A percentile compares a stretch with the other conserved stretches of the same genome.
These are phyloP conservation scores for Naso thynnoides DNA, from an alignment of 2,797 vertebrate species.

Conservation along the genomic window DNA sequence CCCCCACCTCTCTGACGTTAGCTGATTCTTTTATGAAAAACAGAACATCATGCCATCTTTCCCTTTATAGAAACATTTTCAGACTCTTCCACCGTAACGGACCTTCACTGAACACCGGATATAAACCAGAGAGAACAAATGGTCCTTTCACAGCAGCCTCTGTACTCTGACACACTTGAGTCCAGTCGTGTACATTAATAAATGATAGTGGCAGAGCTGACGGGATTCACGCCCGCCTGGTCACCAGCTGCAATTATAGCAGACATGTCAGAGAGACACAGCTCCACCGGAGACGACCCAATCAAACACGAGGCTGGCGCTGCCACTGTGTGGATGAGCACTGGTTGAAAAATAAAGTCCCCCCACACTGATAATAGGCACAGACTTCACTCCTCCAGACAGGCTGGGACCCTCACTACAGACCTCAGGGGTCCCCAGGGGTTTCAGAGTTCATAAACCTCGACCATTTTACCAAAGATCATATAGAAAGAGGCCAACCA, in stretches of 20 bases:
- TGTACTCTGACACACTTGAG: constrained; percentile 59
- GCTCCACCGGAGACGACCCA: constrained; percentile 57
- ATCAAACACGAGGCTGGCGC: constrained; percentile 57
- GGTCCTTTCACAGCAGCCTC: constrained; percentile 32
- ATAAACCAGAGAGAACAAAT: constrained; percentile 37
- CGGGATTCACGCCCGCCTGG: constrained; percentile 73
- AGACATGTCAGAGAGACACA: constrained; percentile 58
- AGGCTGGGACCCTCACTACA: constrained; percentile 22
- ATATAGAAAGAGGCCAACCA: constrained; percentile 37
- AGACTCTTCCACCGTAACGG: constrained; percentile 30
- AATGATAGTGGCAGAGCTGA: constrained; percentile 71
- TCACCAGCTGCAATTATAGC: constrained; percentile 69
- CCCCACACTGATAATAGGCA: constrained; percentile 52
- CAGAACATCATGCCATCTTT: constrained; percentile 56
- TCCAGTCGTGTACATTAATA: constrained; percentile 72
- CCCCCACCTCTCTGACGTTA: constrained; percentile 59
- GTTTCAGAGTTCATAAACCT: constrained; percentile 43
- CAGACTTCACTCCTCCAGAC: constrained; percentile 51
- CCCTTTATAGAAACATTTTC: constrained; percentile 54
- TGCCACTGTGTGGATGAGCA: constrained; percentile 55
- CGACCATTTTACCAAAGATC: constrained; percentile 39
- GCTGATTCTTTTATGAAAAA: constrained; percentile 51
- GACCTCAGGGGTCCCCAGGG: constrained; percentile 34
- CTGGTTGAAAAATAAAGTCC: constrained; percentile 64
- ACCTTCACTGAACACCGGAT: constrained; percentile 17